Evolutionary conservation across 2,113 vertebrate species (phyloP).

Genomic region (Grantiella picta): DNA sequence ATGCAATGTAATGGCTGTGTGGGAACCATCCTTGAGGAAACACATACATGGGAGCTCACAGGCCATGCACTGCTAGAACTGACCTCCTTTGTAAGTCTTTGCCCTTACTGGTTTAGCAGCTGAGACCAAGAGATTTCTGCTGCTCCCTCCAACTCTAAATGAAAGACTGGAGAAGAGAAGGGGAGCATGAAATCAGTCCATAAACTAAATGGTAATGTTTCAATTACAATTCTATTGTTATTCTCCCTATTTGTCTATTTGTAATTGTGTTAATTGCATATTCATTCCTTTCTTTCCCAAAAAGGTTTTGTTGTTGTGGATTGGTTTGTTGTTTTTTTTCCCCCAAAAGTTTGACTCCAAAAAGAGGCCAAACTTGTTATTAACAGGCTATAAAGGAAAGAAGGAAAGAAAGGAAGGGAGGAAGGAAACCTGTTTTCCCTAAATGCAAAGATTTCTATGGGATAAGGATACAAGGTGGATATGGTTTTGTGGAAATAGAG

Average conservation of each 20-base stretch:
- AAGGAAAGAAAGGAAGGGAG: neutral
- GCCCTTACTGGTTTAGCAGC: neutral
- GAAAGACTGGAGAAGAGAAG: neutral
- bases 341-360: neutral
- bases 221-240: conserved; percentile 27
- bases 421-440: neutral
- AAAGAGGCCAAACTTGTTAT: neutral
- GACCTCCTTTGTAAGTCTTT: neutral
- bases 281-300: conserved; percentile 9
- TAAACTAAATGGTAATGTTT: conserved; percentile 29
- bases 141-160: neutral
- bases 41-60: neutral
- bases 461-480: neutral
- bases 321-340: neutral
- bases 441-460: neutral
- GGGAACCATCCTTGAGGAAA: neutral
- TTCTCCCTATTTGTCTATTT: neutral
- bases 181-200: neutral
- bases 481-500: neutral
- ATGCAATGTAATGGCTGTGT: neutral
- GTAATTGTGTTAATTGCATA: neutral
- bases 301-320: neutral
- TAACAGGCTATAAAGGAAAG: neutral
- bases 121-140: neutral
- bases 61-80: neutral